Evolutionary conservation across 2,888 invertebrate species (phyloP), one percentile per base, ranked within the genome.

Genomic region (Creontiades dilutus): DNA sequence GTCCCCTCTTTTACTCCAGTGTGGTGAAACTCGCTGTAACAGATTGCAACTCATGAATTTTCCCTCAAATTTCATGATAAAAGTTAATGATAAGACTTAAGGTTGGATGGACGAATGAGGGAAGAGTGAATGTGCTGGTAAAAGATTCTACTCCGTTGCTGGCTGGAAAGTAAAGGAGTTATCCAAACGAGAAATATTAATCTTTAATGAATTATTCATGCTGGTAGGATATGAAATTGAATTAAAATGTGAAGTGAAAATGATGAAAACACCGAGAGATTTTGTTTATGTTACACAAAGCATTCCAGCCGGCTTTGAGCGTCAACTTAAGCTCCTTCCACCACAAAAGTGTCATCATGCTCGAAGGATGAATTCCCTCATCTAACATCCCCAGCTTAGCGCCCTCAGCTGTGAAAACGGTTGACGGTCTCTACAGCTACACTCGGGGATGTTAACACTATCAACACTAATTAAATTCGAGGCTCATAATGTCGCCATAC

Each of bases 401-500:
- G 23, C 68, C 61, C 68, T 68, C 68, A 68, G 61, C 68, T 23
- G 68, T 68, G 68, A 68, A 68, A 68, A 23, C 23, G 68, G 68
- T 61, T 68, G 68, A 68, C 68, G 68, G 68, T 23, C n/a, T 16
- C 16, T 57, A 57, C 57, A 16, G 52, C 16, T 61, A 61, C 19
- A 61, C 27, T 27, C 68, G 68, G 27, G 68, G 23, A 68, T 68
- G 68, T 68, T 68, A 23, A 68, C 68, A 68, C 23, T 68, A 68
- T 68, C 68, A 68, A 68, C 68, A 13, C 68, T 68, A 68, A 68
- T 68, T 68, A 68, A 68, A 68, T 68, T 68, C 68, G 68, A 68
- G 68, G 23, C 68, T 68, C 68, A 68, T 68, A 68, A 68, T 68
- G 68, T 68, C 27, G 68, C 13, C 68, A 23, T 11, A 68, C 68